Evolutionary conservation across 2,888 invertebrate species (phyloP).

Genomic region (Acronicta aceris): DNA sequence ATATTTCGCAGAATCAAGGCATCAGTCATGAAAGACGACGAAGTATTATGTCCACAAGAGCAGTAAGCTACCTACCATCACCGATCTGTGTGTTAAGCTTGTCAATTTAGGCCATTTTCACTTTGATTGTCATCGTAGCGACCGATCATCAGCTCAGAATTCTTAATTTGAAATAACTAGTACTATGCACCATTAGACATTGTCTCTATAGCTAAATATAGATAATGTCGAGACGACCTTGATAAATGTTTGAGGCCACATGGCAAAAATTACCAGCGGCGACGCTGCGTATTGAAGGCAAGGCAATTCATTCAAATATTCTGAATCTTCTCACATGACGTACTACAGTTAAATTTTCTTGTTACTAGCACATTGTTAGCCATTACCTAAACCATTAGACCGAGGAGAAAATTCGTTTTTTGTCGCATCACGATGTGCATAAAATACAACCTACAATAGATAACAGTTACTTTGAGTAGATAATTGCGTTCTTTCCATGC

Average conservation of each 20-base stretch:
- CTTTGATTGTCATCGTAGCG: not conserved
- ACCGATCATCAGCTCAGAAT: slow-evolving; percentile 1
- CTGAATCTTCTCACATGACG: slow-evolving; percentile 18
- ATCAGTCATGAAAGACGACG: too few relatives aligned
- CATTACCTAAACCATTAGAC: slow-evolving; percentile 11
- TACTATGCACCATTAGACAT: slow-evolving; percentile 28
- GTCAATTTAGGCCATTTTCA: not conserved
- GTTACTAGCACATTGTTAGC: slow-evolving; percentile 3
- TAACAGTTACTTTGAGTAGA: too few relatives aligned
- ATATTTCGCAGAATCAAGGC: too few relatives aligned
- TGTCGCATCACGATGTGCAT: slow-evolving; percentile 1
- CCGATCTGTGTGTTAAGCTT: not conserved
- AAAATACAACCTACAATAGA: too few relatives aligned
- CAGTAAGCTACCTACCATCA: not conserved
- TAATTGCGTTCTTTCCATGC: too few relatives aligned
- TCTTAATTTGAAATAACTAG: slow-evolving; percentile 19
- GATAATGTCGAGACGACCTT: slow-evolving; percentile 52
- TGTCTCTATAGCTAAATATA: slow-evolving; percentile 45
- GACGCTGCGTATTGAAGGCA: slow-evolving; percentile 23
- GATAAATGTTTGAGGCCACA: slow-evolving; percentile 39
- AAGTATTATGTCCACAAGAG: not conserved
- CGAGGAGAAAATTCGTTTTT: slow-evolving; percentile 3
- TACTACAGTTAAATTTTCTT: slow-evolving; percentile 6
- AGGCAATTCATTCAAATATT: slow-evolving; percentile 26
- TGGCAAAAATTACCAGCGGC: slow-evolving; percentile 44